Percentiles rank a stretch among this genome's conserved stretches.
Conservation (phyloP, 2,888 invertebrate species). For the Cephus pulcher region DNA sequence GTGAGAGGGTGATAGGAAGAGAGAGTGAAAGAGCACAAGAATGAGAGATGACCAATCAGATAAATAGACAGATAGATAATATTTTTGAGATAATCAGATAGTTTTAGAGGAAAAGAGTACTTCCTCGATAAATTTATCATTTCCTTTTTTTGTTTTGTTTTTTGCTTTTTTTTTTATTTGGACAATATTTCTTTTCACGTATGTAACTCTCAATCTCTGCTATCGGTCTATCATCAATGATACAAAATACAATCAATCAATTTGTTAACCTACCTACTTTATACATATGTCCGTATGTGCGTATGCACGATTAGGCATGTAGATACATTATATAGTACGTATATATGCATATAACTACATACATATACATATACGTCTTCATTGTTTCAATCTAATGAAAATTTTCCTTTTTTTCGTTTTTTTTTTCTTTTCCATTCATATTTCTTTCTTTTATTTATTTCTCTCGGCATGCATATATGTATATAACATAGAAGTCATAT, state of each 20-base stretch:
- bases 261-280: slow-evolving; percentile 66
- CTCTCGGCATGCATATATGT: not conserved
- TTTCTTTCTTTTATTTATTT: slow-evolving; percentile 31
- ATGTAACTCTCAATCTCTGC: slow-evolving; percentile 32
- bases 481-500: slow-evolving; percentile 3
- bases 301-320: slow-evolving; percentile 50
- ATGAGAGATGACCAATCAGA: too few relatives aligned
- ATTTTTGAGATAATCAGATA: too few relatives aligned
- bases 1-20: too few relatives aligned
- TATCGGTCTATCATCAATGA: slow-evolving; percentile 43
- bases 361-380: slow-evolving; percentile 38
- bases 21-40: too few relatives aligned
- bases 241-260: slow-evolving; percentile 65
- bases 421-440: not conserved
- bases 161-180: not conserved
- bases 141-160: too few relatives aligned
- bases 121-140: slow-evolving; percentile 21
- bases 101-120: not conserved
- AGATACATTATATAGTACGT: slow-evolving; percentile 10
- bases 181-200: slow-evolving; percentile 11
- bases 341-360: slow-evolving; percentile 10
- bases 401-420: not conserved
- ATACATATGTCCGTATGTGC: slow-evolving; percentile 63
- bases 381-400: slow-evolving; percentile 36
- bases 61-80: too few relatives aligned